Evolutionary conservation across 1,140 invertebrate species (phyloP).

Genomic region (Panulirus ornatus): DNA sequence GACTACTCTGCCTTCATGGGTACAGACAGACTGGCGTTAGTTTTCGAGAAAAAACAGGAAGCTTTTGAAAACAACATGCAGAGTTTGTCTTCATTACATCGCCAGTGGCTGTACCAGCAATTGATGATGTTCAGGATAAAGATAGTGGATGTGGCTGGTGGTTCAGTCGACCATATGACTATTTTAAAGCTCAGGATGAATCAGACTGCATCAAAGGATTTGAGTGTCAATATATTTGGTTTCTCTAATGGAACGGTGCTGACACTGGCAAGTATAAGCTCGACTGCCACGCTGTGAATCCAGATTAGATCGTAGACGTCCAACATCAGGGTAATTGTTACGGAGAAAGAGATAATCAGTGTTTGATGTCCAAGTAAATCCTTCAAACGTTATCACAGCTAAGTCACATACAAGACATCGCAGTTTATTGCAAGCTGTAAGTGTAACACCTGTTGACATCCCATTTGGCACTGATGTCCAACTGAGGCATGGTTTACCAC

Average conservation of each 20-base stretch:
- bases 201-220: slow-evolving; percentile 86
- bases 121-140: slow-evolving; percentile 8
- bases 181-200: slow-evolving; percentile 87
- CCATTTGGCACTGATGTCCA: slow-evolving; percentile 19
- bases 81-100: slow-evolving; percentile 65
- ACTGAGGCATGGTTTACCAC: slow-evolving; percentile 7
- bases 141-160: slow-evolving; percentile 86
- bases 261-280: slow-evolving; percentile 62
- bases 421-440: slow-evolving; percentile 47
- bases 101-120: slow-evolving; percentile 3
- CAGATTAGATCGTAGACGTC: slow-evolving; percentile 42
- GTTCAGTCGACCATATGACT: slow-evolving; percentile 89
- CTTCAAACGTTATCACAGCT: slow-evolving; percentile 33
- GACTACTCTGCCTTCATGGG: slow-evolving; percentile 57
- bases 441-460: slow-evolving; percentile 33
- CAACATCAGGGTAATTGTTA: slow-evolving; percentile 48
- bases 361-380: slow-evolving; percentile 28
- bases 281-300: slow-evolving; percentile 46
- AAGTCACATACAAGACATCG: slow-evolving; percentile 50
- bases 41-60: slow-evolving; percentile 64
- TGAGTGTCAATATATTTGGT: slow-evolving; percentile 13
- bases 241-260: slow-evolving; percentile 8
- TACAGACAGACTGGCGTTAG: slow-evolving; percentile 58
- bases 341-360: slow-evolving; percentile 61
- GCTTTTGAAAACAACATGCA: slow-evolving; percentile 58